Conservation (phyloP, 2,113 vertebrate genomes). For the Herpetotheres cachinnans region DNA sequence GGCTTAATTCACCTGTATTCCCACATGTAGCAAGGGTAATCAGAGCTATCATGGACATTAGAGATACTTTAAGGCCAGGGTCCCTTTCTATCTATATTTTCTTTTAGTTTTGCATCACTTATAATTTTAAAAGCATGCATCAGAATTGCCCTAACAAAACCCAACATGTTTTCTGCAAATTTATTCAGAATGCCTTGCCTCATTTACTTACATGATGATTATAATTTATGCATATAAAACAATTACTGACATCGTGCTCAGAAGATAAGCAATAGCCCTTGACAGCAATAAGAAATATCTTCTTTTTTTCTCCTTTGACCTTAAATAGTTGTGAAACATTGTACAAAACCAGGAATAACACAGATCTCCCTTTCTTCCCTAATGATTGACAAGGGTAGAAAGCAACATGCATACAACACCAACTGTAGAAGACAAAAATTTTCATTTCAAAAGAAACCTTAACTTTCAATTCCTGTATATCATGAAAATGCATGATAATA, state of each 20-base stretch:
- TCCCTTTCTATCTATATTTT: background rate
- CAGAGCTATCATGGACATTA: background rate
- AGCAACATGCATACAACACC: background rate
- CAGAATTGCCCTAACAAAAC: background rate
- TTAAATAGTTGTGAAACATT: background rate
- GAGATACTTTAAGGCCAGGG: background rate
- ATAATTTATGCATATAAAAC: background rate
- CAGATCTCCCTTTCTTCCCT: background rate
- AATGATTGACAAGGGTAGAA: background rate
- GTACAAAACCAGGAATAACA: background rate
- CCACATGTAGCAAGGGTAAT: background rate
- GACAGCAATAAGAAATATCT: background rate
- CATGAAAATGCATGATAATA: background rate
- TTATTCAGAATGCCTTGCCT: background rate
- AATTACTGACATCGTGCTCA: background rate
- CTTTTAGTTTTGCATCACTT: background rate
- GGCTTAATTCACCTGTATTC: background rate
- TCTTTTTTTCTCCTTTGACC: background rate
- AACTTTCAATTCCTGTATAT: background rate
- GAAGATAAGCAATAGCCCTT: background rate
- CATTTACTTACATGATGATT: background rate
- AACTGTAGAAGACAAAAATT: background rate
- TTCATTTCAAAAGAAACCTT: background rate
- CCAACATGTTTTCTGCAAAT: background rate
- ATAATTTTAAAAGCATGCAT: background rate